Percentiles rank a stretch among this genome's conserved stretches.
Conservation (phyloP, 2,888 invertebrate genomes). For the Neuroscelio doddi region DNA sequence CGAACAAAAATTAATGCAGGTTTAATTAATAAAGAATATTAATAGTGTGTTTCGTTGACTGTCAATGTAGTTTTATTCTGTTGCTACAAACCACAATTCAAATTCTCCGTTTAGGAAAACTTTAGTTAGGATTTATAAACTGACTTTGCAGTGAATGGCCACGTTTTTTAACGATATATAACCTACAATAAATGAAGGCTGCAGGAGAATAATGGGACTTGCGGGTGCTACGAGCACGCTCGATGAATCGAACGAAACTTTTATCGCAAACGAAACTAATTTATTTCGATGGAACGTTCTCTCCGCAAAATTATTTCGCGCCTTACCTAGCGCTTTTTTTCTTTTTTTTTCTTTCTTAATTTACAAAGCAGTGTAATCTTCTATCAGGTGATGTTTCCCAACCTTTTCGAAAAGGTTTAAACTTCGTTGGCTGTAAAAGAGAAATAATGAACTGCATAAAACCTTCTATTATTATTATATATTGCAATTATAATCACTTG, state of each 20-base stretch:
- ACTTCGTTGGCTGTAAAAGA: no score
- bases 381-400: constrained; percentile 2
- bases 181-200: constrained; percentile 38
- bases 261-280: constrained; percentile 42
- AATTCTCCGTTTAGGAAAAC: constrained; percentile 10
- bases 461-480: no score
- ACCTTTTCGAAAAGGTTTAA: no score
- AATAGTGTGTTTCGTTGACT: no score
- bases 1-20: no score
- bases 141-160: constrained; percentile 14
- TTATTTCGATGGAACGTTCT: constrained; percentile 21
- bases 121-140: constrained; percentile 28
- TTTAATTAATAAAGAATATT: no score
- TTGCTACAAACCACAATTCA: not conserved
- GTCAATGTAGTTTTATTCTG: not conserved
- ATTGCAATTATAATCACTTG: no score
- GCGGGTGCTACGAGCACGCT: constrained; percentile 33
- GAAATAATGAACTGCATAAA: no score
- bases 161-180: constrained; percentile 29
- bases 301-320: constrained; percentile 14
- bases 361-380: constrained; percentile 18
- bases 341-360: constrained; percentile 15
- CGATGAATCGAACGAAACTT: constrained; percentile 45
- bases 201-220: constrained; percentile 39
- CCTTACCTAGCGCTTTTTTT: constrained; percentile 9